Conservation (phyloP, 1,140 invertebrate species). For the Leptinotarsa defecta region DNA sequence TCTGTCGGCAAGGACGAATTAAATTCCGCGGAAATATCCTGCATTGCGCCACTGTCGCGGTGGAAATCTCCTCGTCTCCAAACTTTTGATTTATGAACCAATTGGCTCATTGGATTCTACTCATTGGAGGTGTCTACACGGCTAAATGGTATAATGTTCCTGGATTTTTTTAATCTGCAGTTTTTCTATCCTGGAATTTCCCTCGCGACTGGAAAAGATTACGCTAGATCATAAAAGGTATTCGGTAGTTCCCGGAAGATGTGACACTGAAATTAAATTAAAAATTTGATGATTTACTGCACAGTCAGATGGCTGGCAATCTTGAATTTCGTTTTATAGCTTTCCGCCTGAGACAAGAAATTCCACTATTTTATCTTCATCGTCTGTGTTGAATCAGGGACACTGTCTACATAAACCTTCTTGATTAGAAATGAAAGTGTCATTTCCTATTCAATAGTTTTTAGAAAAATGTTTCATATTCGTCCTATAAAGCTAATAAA, state of each 20-base stretch:
- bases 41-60: neutral
- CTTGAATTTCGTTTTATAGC: neutral
- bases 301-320: neutral
- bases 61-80: neutral
- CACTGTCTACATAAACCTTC: too few species aligned
- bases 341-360: neutral
- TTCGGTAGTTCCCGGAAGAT: neutral
- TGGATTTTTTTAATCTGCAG: neutral
- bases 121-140: neutral
- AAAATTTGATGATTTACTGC: slow-evolving; percentile 9
- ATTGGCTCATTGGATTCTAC: too few species aligned
- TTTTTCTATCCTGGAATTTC: neutral
- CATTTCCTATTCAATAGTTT: too few species aligned
- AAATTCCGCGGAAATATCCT: neutral
- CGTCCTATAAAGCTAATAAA: too few species aligned
- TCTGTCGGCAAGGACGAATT: slow-evolving; percentile 9
- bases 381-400: too few species aligned
- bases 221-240: neutral
- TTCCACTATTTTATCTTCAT: neutral
- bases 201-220: neutral
- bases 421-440: too few species aligned
- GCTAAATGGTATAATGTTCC: neutral
- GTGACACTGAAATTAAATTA: slow-evolving; percentile 2
- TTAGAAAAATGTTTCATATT: too few species aligned
- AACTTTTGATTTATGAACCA: neutral